These are phyloP conservation scores for Melitaea cinxia DNA, from an alignment of 1,140 invertebrate species.

Conservation along the genomic window DNA sequence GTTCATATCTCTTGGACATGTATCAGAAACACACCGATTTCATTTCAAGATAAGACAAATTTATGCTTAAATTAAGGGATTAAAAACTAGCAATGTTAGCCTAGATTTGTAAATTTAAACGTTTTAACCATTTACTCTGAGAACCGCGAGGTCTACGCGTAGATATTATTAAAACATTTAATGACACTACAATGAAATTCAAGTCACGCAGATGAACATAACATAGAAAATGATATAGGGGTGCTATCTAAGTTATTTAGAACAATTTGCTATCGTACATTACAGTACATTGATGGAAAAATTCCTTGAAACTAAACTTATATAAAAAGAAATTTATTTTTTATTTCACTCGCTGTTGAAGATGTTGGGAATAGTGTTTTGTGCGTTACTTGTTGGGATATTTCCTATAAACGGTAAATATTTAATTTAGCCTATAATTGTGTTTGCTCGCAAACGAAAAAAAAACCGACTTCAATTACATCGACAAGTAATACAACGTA, in stretches of 20 bases:
- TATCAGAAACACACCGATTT: too few species aligned
- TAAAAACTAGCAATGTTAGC: too few species aligned
- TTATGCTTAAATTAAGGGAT: too few species aligned
- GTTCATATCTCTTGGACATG: too few species aligned
- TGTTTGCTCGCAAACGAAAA: too few species aligned
- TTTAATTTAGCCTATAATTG: too few species aligned
- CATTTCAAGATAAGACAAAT: too few species aligned
- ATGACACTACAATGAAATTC: not conserved
- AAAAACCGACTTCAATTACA: too few species aligned
- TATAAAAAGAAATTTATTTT: conserved; percentile 6
- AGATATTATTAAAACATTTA: not conserved
- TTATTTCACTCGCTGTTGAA: not conserved
- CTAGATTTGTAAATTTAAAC: too few species aligned
- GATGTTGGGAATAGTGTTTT: conserved; percentile 26
- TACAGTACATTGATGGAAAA: conserved; percentile 1
- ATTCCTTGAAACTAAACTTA: not conserved
- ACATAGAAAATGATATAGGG: conserved; percentile 25
- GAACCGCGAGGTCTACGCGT: too few species aligned
- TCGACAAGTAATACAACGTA: too few species aligned
- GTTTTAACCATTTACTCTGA: too few species aligned
- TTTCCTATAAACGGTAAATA: conserved; percentile 22
- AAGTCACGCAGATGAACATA: not conserved
- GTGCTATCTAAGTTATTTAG: conserved; percentile 43
- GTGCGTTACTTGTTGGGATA: conserved; percentile 16
- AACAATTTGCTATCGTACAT: conserved; percentile 22